phyloP scores from a whole-genome alignment of 2,888 invertebrate species.

The Spilarctia lutea region DNA sequence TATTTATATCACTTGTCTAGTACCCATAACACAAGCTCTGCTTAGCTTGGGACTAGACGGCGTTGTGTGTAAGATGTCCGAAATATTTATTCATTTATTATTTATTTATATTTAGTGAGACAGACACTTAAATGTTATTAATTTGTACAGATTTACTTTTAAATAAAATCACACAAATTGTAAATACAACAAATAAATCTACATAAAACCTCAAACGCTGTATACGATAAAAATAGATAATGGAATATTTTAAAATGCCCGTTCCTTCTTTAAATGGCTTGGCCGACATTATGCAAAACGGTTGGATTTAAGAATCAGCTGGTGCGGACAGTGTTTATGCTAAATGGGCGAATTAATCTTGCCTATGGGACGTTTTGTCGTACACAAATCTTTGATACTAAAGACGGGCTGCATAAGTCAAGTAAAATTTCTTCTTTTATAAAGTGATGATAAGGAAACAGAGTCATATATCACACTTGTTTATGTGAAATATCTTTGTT shows the following conservation, averaged over 20 bases:
- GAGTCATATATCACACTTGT: neutral
- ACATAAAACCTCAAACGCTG: neutral
- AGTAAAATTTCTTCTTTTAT: conserved; percentile 11
- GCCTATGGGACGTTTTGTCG: conserved; percentile 37
- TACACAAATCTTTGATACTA: conserved; percentile 50
- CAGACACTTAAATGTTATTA: neutral
- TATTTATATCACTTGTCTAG: no score
- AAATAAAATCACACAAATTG: neutral
- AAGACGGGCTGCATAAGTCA: conserved; percentile 25
- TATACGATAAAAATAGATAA: conserved; percentile 24
- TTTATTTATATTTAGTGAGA: no score
- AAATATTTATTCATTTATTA: no score
- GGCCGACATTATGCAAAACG: conserved; percentile 48
- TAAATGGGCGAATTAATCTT: conserved; percentile 55
- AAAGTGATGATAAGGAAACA: neutral
- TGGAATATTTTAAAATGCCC: conserved; percentile 25
- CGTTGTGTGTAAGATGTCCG: no score
- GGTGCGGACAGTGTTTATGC: conserved; percentile 53
- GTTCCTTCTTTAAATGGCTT: conserved; percentile 32
- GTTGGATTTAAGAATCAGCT: conserved; percentile 53
- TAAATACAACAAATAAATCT: neutral
- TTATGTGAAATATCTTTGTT: neutral
- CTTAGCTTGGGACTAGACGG: no score
- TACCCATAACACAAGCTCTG: no score
- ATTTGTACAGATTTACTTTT: neutral